phyloP scores from a whole-genome alignment of 2,888 invertebrate genomes.

The Pediacus dermestoides region DNA sequence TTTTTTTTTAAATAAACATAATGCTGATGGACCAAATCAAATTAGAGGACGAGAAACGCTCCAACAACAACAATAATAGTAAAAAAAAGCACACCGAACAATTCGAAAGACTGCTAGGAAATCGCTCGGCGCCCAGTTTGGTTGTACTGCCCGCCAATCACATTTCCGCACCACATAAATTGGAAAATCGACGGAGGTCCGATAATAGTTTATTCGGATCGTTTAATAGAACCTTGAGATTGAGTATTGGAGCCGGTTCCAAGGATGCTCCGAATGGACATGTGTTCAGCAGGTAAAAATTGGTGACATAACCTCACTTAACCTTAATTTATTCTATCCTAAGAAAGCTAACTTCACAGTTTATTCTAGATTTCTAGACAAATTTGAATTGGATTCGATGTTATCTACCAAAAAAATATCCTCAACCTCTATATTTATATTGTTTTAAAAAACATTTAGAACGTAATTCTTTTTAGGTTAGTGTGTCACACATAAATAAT shows the following conservation, averaged over 20 bases:
- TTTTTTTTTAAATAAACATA: not conserved
- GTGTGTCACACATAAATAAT: no score
- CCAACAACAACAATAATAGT: not conserved
- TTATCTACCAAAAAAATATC: no score
- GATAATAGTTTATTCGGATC: conserved; percentile 54
- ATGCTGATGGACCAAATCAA: conserved; percentile 4
- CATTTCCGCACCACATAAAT: conserved; percentile 22
- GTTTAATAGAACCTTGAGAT: conserved; percentile 54
- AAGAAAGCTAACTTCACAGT: no score
- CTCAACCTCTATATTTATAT: no score
- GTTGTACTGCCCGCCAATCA: conserved; percentile 29
- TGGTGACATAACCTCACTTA: not conserved
- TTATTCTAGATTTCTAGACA: no score
- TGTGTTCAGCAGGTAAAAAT: conserved; percentile 38
- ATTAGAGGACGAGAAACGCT: not conserved
- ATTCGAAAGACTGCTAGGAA: conserved; percentile 12
- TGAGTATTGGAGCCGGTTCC: conserved; percentile 50
- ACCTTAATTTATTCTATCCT: no score
- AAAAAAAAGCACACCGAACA: conserved; percentile 1
- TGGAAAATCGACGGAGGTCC: conserved; percentile 36
- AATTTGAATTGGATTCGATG: no score
- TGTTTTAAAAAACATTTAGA: no score
- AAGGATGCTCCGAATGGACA: conserved; percentile 35
- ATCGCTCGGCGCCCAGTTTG: conserved; percentile 31
- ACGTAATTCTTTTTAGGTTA: no score